These are phyloP conservation scores for Acanthochromis polyacanthus DNA, from an alignment of 2,113 vertebrate species.

Conservation along the genomic window DNA sequence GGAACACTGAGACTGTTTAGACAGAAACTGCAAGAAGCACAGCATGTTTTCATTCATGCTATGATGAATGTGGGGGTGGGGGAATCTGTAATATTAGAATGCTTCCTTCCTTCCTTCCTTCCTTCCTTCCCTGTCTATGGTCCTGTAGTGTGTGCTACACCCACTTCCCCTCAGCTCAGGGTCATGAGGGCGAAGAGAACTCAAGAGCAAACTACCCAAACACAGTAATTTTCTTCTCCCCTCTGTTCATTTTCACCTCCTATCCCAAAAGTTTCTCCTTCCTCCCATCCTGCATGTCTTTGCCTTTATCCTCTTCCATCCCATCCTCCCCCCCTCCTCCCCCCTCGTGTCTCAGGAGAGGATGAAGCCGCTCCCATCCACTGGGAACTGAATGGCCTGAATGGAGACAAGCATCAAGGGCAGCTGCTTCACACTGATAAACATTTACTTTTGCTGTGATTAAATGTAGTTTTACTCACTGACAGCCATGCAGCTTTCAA, in stretches of 20 bases:
- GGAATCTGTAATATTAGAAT: constrained; percentile 61
- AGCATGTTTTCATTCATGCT: constrained; percentile 64
- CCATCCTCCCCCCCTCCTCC: not conserved
- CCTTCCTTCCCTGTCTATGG: constrained; percentile 71
- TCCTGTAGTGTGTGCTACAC: constrained; percentile 60
- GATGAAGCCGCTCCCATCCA: constrained; percentile 62
- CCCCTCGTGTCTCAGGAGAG: constrained; percentile 22
- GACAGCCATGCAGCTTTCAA: not conserved
- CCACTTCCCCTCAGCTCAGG: constrained; percentile 53
- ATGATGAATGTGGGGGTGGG: constrained; percentile 60
- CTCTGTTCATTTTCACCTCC: not conserved
- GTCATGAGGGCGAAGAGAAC: too few relatives aligned
- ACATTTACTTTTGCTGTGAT: not conserved
- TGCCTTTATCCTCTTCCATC: too few relatives aligned
- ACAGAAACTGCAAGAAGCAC: constrained; percentile 47
- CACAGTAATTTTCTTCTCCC: constrained; percentile 2
- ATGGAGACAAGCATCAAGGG: constrained; percentile 44
- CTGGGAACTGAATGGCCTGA: constrained; percentile 52
- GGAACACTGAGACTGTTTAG: constrained; percentile 35
- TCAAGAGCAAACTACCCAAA: not conserved
- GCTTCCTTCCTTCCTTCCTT: constrained; percentile 74
- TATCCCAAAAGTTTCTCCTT: not conserved
- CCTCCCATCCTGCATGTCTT: too few relatives aligned
- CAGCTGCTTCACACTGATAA: not conserved
- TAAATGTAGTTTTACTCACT: not conserved